Evolutionary conservation across 2,797 vertebrate species (phyloP).

Genomic region (Lacerta bilineata): DNA sequence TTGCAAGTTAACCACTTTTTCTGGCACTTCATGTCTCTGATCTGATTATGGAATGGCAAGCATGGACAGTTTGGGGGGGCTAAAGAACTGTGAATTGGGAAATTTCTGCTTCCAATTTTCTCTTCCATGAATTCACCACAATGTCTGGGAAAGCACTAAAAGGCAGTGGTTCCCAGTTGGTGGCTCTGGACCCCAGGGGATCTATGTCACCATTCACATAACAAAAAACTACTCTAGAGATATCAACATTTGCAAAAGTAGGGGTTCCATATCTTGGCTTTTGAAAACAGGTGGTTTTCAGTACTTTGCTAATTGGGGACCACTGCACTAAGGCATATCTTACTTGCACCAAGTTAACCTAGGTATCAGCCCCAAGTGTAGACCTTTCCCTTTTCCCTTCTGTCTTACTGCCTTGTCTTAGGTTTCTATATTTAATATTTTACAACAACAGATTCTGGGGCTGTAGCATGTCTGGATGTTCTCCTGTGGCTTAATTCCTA

Average conservation of each 20-base stretch:
- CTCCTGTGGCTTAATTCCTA: neutral
- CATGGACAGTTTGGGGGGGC: neutral
- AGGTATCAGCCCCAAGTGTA: neutral
- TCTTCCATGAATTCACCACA: neutral
- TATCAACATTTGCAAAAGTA: too few species aligned
- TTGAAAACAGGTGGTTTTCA: too few species aligned
- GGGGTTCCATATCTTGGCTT: too few species aligned
- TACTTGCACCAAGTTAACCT: neutral
- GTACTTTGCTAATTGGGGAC: too few species aligned
- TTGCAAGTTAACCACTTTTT: neutral
- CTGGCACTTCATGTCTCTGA: neutral
- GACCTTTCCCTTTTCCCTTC: neutral
- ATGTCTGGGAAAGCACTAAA: too few species aligned
- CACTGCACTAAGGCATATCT: neutral
- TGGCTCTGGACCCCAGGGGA: too few species aligned
- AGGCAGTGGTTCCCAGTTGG: too few species aligned
- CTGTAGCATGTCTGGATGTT: neutral
- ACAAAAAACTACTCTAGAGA: too few species aligned
- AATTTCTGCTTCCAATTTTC: neutral
- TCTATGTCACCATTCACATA: too few species aligned
- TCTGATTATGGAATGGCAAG: neutral
- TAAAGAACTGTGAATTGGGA: neutral
- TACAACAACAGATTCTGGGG: neutral
- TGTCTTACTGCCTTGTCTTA: neutral
- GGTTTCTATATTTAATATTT: neutral